Conservation (phyloP, 2,888 invertebrate species). For the Drosophila quinaria region DNA sequence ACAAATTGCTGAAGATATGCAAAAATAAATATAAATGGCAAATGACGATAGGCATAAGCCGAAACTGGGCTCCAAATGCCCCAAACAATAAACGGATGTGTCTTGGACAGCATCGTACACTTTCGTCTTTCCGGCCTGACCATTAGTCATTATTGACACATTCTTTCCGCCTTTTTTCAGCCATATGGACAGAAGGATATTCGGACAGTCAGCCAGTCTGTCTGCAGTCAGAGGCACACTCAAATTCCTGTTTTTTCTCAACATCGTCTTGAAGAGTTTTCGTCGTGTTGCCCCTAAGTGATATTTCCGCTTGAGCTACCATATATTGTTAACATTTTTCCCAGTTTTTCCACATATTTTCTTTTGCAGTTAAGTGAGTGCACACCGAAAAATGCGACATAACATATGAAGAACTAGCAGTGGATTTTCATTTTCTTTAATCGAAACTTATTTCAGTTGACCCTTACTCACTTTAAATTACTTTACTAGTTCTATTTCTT, state of each 20-base stretch:
- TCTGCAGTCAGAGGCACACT: slow-evolving; percentile 12
- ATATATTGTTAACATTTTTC: slow-evolving; percentile 57
- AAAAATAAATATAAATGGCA: slow-evolving; percentile 60
- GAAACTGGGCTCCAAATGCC: slow-evolving; percentile 13
- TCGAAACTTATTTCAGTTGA: slow-evolving; percentile 3
- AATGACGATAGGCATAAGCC: slow-evolving; percentile 41
- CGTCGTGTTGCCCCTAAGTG: slow-evolving; percentile 45
- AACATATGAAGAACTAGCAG: neutral
- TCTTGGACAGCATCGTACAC: slow-evolving; percentile 22
- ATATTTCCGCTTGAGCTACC: slow-evolving; percentile 66
- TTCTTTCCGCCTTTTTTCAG: slow-evolving; percentile 69
- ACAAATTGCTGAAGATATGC: slow-evolving; percentile 51
- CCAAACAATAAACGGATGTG: slow-evolving; percentile 41
- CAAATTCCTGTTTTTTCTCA: neutral
- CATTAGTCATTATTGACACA: slow-evolving; percentile 79
- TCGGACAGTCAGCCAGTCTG: slow-evolving; percentile 16
- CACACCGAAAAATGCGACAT: neutral
- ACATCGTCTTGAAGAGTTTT: neutral
- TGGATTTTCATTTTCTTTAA: neutral
- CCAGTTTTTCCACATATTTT: slow-evolving; percentile 22
- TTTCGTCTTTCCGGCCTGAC: slow-evolving; percentile 37
- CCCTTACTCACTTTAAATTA: slow-evolving; percentile 8
- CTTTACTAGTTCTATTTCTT: slow-evolving; percentile 4
- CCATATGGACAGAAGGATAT: slow-evolving; percentile 23
- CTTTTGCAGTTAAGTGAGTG: slow-evolving; percentile 5